Evolutionary conservation across 2,113 vertebrate genomes (phyloP).

Genomic region (Malaclemys terrapin): DNA sequence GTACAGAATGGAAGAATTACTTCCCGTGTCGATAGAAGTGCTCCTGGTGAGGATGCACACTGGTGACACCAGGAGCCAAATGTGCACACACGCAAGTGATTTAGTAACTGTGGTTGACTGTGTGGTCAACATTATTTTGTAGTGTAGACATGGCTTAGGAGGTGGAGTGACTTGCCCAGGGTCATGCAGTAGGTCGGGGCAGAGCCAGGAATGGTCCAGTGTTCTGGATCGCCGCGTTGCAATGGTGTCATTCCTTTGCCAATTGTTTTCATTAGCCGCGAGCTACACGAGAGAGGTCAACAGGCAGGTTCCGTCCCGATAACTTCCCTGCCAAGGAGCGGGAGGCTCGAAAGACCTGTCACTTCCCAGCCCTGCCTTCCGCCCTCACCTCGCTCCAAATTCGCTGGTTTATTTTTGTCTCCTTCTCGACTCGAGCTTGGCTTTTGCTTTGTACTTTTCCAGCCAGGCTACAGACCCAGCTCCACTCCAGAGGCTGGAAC

Average conservation of each 20-base stretch:
- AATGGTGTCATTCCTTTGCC: neutral
- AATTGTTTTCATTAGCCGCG: neutral
- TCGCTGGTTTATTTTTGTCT: neutral
- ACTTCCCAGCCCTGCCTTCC: neutral
- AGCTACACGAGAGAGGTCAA: accelerated
- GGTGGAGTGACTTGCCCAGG: neutral
- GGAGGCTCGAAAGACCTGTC: neutral
- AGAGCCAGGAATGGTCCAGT: neutral
- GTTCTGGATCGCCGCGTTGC: neutral
- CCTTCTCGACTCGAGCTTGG: neutral
- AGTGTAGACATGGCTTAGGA: neutral
- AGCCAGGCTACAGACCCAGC: neutral
- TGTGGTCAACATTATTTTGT: neutral
- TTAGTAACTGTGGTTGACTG: neutral
- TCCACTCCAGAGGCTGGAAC: neutral
- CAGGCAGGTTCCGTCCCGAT: neutral
- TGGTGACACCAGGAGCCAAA: neutral
- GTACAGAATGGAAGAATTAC: too few relatives aligned
- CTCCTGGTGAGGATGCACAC: neutral
- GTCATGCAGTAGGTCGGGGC: neutral
- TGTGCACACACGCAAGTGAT: neutral
- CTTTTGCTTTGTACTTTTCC: neutral
- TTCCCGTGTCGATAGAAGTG: neutral
- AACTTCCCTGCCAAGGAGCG: neutral
- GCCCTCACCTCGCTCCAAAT: neutral